A percentile compares a stretch with the other conserved stretches of the same genome.
These are phyloP conservation scores for Arrhopalites spinosus DNA, from an alignment of 2,888 invertebrate species.

Conservation along the genomic window DNA sequence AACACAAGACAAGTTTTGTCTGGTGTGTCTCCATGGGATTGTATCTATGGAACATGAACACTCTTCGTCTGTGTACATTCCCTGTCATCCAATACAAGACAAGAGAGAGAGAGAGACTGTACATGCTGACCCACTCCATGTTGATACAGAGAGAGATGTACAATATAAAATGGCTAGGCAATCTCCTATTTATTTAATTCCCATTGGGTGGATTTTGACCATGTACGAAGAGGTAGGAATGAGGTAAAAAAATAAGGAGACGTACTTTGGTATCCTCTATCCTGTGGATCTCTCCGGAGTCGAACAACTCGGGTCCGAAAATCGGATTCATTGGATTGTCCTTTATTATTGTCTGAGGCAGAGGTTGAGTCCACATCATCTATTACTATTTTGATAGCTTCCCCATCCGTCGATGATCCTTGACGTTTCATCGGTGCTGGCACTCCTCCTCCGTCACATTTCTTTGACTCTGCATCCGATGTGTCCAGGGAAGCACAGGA, in stretches of 20 bases:
- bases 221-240: background rate
- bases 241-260: background rate
- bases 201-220: background rate
- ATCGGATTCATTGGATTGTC: slow-evolving; percentile 43
- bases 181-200: background rate
- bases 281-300: slow-evolving; percentile 55
- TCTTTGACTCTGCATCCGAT: slow-evolving; percentile 57
- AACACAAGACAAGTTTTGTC: background rate
- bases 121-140: too few relatives aligned
- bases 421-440: slow-evolving; percentile 63
- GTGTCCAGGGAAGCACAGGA: slow-evolving; percentile 61
- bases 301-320: slow-evolving; percentile 52
- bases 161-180: background rate
- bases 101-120: background rate
- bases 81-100: background rate
- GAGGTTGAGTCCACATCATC: slow-evolving; percentile 84
- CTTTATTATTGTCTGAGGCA: slow-evolving; percentile 55
- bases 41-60: background rate
- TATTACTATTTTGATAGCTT: slow-evolving; percentile 90
- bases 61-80: background rate
- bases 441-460: slow-evolving; percentile 27
- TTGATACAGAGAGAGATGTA: too few relatives aligned
- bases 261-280: slow-evolving; percentile 56
- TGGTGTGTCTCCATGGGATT: background rate
- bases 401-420: slow-evolving; percentile 81